Evolutionary conservation across 1,140 invertebrate genomes (phyloP).

Genomic region (Linepithema humile): DNA sequence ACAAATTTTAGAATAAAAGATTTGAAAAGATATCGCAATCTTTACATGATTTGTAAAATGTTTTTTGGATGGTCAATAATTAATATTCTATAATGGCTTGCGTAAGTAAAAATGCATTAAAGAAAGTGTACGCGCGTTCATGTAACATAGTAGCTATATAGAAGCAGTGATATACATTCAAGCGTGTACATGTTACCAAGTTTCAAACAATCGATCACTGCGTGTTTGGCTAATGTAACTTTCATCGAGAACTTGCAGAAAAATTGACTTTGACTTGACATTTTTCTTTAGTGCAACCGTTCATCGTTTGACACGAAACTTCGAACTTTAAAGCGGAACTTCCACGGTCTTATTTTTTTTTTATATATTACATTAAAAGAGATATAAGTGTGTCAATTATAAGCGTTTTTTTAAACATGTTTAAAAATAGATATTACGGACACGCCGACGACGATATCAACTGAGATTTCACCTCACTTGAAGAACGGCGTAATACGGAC

Average conservation of each 20-base stretch:
- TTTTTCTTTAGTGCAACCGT: not conserved
- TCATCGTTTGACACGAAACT: not conserved
- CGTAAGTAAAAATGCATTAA: not conserved
- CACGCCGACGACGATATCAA: slow-evolving; percentile 69
- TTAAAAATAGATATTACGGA: slow-evolving; percentile 50
- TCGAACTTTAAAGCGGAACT: not conserved
- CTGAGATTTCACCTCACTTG: slow-evolving; percentile 61
- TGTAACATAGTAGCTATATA: not conserved
- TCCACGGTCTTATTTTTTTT: not conserved
- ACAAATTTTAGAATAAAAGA: not conserved
- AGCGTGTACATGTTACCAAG: not conserved
- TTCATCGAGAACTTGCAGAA: slow-evolving; percentile 2
- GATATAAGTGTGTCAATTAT: not conserved
- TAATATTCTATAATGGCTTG: not conserved
- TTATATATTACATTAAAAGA: not conserved
- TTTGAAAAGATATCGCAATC: not conserved
- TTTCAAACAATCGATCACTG: slow-evolving; percentile 31
- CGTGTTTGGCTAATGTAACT: slow-evolving; percentile 6
- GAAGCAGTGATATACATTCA: not conserved
- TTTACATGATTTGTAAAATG: not conserved
- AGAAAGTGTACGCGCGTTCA: not conserved
- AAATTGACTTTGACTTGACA: not conserved
- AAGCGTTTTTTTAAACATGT: not conserved
- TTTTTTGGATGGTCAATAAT: not conserved
- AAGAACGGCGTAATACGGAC: slow-evolving; percentile 57